These are phyloP conservation scores for Listronotus oregonensis DNA, from an alignment of 1,140 invertebrate species.

Conservation along the genomic window DNA sequence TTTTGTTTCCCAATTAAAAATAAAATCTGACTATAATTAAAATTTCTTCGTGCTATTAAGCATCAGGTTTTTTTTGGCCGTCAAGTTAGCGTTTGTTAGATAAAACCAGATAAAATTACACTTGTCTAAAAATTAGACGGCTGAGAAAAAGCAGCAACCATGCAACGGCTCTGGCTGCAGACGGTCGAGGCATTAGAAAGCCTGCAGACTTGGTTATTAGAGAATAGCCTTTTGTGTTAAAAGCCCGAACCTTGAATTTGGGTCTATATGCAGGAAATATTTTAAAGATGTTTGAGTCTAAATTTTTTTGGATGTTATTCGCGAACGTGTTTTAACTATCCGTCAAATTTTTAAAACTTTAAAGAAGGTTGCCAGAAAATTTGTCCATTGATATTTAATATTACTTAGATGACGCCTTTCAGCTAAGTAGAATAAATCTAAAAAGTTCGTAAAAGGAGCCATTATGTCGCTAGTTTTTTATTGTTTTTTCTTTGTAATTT, in stretches of 20 bases:
- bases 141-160: constrained; percentile 14
- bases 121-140: constrained; percentile 13
- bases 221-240: neutral
- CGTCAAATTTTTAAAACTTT: too few relatives aligned
- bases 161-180: constrained; percentile 1
- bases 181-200: neutral
- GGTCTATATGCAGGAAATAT: neutral
- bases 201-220: constrained; percentile 1
- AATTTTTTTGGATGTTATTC: too few relatives aligned
- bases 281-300: too few relatives aligned
- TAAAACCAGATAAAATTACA: constrained; percentile 19
- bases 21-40: constrained; percentile 5
- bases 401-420: too few relatives aligned
- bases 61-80: neutral
- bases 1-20: constrained; percentile 14
- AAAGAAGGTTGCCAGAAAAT: too few relatives aligned
- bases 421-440: too few relatives aligned
- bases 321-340: too few relatives aligned
- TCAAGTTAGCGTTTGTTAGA: neutral
- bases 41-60: constrained; percentile 3
- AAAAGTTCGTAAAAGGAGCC: too few relatives aligned
- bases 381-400: too few relatives aligned
- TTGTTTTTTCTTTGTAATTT: too few relatives aligned
- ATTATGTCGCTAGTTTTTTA: too few relatives aligned
- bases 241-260: neutral